Evolutionary conservation across 1,140 invertebrate species (phyloP), one percentile per base, ranked within the genome.

Genomic region (Aporrectodea caliginosa): DNA sequence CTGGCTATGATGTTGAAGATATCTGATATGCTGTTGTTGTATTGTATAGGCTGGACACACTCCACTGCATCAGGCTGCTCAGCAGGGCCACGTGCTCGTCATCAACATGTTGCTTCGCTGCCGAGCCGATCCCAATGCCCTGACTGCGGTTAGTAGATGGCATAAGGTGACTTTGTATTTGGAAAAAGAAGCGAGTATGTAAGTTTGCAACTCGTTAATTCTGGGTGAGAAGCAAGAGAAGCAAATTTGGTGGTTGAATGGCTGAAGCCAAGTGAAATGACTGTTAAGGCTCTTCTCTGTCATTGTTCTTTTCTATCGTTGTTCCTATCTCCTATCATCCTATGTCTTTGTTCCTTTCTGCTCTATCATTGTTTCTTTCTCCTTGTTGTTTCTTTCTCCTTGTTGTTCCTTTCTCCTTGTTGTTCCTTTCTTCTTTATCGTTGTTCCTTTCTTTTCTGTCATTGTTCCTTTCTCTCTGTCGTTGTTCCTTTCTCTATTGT

Each of bases 41-140:
- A n/a, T n/a, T 27, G 6, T 30, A 16, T 35, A 76, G 75, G 43
- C 92, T 73, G 96, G 95, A 68, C 99, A 99, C 86, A 98, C 97
- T 16, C 95, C 98, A 2, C 90, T 99, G 16, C 98, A 99, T 90
- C 97, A 99, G 89, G 96, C 96, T 2, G 95, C 97, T 68, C 97
- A 99, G 88, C 98, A 99, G 89, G 98, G 98, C 1, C 98, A 99
- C 88, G 94, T 95, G 16, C 93, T 94, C 82, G 95, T 99, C 82
- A 94, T 98, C 2, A 95, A 95, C 83, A 91, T 96, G 22, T 91
- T 99, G 2, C 89, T 99, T 43, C 33, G 43, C 6, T 1, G 29
- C 35, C 16, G 29, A 16, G 75, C 75, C 2, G 43, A 76, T 43
- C 75, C 75, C 0, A 58, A 76, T 43, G 6, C 27, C 34, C 6